These are phyloP conservation scores for Hoplias malabaricus DNA, from an alignment of 2,113 vertebrate species.

Conservation along the genomic window DNA sequence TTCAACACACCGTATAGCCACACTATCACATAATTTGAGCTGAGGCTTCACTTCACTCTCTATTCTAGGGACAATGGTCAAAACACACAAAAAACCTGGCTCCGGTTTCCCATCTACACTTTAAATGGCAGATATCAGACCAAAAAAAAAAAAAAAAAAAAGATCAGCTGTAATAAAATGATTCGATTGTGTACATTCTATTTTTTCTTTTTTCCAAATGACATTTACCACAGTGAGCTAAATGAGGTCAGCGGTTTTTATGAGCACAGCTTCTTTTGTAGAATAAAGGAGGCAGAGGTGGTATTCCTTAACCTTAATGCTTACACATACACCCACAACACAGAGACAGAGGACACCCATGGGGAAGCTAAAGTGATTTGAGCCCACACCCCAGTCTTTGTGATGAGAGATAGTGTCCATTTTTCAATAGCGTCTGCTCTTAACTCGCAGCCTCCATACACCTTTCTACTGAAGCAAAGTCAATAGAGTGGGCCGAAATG, in stretches of 20 bases:
- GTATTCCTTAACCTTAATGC: slow-evolving; percentile 28
- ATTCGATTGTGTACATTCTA: not conserved
- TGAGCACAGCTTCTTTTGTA: slow-evolving; percentile 32
- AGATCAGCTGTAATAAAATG: slow-evolving; percentile 23
- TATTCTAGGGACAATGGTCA: not conserved
- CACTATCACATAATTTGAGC: slow-evolving; percentile 16
- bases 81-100: slow-evolving; percentile 1
- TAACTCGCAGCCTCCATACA: slow-evolving; percentile 28
- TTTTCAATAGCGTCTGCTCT: slow-evolving; percentile 34
- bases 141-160: too few relatives aligned
- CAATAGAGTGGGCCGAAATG: slow-evolving; percentile 32
- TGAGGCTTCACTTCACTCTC: not conserved
- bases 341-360: not conserved
- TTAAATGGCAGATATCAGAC: slow-evolving; percentile 2
- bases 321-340: not conserved
- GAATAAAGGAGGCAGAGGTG: slow-evolving; percentile 24
- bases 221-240: slow-evolving; percentile 41
- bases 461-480: slow-evolving; percentile 33
- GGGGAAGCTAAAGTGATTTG: slow-evolving; percentile 1
- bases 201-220: not conserved
- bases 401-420: slow-evolving; percentile 28
- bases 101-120: slow-evolving; percentile 3
- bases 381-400: not conserved
- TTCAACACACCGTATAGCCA: slow-evolving; percentile 10
- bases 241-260: slow-evolving; percentile 43